phyloP scores from a whole-genome alignment of 2,888 invertebrate species.

The Dicyrtoma fusca region DNA sequence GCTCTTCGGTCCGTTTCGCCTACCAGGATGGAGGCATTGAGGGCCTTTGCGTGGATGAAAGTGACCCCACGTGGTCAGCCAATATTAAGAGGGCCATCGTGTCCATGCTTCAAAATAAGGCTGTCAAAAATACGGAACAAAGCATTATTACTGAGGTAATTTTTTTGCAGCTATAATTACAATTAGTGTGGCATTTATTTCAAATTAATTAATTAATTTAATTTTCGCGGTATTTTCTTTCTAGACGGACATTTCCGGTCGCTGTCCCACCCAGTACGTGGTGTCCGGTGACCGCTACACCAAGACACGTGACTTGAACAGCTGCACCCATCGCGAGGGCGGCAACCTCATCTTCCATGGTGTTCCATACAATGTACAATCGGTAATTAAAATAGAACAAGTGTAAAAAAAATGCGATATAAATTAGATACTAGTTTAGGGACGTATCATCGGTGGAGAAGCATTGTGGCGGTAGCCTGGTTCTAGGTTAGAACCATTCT shows the following conservation, averaged over 20 bases:
- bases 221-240: too few species aligned
- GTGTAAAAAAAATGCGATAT: too few species aligned
- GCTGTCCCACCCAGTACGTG: slow-evolving; percentile 76
- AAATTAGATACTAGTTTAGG: too few species aligned
- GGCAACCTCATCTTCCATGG: slow-evolving; percentile 67
- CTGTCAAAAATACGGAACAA: slow-evolving; percentile 62
- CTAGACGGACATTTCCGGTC: slow-evolving; percentile 78
- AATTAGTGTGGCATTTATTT: too few species aligned
- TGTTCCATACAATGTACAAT: slow-evolving; percentile 63
- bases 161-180: too few species aligned
- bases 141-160: slow-evolving; percentile 60
- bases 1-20: slow-evolving; percentile 73
- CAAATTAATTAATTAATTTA: too few species aligned
- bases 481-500: too few species aligned
- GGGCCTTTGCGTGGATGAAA: slow-evolving; percentile 73
- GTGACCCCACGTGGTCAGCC: slow-evolving; percentile 76
- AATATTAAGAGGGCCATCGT: slow-evolving; percentile 90
- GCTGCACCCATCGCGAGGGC: slow-evolving; percentile 74
- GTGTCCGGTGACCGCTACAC: slow-evolving; percentile 64
- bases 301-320: slow-evolving; percentile 69
- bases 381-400: slow-evolving; percentile 61
- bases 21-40: slow-evolving; percentile 77
- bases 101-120: slow-evolving; percentile 75
- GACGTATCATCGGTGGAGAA: too few species aligned
- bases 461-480: too few species aligned